Evolutionary conservation across 2,113 vertebrate genomes (phyloP).

Genomic region (Gobio gobio): DNA sequence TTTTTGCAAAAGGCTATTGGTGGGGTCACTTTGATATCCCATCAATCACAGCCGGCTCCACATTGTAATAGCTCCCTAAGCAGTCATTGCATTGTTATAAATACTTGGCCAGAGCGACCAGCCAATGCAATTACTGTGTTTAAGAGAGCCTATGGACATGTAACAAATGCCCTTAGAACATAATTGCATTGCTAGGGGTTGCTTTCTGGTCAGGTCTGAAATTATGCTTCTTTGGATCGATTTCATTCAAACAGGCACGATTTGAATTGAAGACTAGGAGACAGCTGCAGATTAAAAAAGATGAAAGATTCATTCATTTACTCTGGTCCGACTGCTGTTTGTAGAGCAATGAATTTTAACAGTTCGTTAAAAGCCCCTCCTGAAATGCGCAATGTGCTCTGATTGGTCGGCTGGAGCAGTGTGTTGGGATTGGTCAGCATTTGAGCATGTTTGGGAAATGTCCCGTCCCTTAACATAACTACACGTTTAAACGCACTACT

Average conservation of each 20-base stretch:
- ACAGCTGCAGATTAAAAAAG: slow-evolving; percentile 57
- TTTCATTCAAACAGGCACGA: slow-evolving; percentile 63
- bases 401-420: too few relatives aligned
- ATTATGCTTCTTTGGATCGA: slow-evolving; percentile 72
- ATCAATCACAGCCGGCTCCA: slow-evolving; percentile 70
- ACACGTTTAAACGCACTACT: too few relatives aligned
- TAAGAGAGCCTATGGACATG: slow-evolving; percentile 60
- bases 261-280: slow-evolving; percentile 67
- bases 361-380: too few relatives aligned
- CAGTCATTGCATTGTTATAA: slow-evolving; percentile 71
- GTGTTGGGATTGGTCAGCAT: too few relatives aligned
- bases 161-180: slow-evolving; percentile 65
- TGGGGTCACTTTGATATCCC: slow-evolving; percentile 60
- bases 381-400: too few relatives aligned
- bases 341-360: slow-evolving; percentile 61
- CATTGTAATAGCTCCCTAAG: slow-evolving; percentile 72
- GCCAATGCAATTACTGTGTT: slow-evolving; percentile 70
- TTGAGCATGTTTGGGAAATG: too few relatives aligned
- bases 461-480: too few relatives aligned
- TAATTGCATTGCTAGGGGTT: slow-evolving; percentile 69
- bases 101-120: slow-evolving; percentile 63
- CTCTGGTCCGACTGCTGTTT: slow-evolving; percentile 55
- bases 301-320: slow-evolving; percentile 67
- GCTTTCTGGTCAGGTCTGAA: slow-evolving; percentile 67
- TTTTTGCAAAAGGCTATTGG: slow-evolving; percentile 52